phyloP scores from a whole-genome alignment of 2,888 invertebrate species.

The Pristionchus japonicus region DNA sequence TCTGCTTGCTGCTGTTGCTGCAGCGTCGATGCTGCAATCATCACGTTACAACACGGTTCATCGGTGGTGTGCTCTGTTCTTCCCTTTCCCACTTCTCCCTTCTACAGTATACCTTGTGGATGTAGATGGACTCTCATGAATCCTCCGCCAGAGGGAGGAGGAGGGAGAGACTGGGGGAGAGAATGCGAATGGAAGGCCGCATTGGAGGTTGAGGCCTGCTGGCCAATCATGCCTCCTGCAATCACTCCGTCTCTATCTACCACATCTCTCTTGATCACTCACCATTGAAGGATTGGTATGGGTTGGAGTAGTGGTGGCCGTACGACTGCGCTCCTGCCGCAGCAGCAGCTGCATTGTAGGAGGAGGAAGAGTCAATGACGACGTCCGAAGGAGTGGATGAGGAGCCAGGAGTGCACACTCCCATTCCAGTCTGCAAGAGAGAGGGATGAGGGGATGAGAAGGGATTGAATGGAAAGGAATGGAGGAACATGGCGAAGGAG shows the following conservation, averaged over 20 bases:
- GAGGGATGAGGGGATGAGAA: neutral
- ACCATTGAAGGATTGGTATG: neutral
- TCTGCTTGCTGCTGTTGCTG: neutral
- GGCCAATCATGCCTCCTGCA: neutral
- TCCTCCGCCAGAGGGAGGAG: neutral
- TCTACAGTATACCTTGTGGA: slow-evolving; percentile 27
- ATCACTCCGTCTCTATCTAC: neutral
- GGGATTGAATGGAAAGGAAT: too few species aligned
- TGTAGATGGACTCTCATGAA: neutral
- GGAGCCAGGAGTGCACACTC: slow-evolving; percentile 29
- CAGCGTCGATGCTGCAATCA: neutral
- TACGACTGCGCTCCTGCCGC: neutral
- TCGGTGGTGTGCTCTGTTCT: neutral
- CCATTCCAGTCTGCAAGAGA: neutral
- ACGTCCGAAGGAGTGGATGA: neutral
- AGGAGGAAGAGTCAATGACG: neutral
- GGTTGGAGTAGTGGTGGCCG: neutral
- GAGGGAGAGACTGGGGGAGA: neutral
- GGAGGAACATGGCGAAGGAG: too few species aligned
- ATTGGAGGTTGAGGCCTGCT: neutral
- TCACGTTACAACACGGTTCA: neutral
- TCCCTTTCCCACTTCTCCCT: neutral
- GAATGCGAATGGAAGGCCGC: neutral
- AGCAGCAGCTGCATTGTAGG: neutral
- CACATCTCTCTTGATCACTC: too few species aligned